Conservation (phyloP, 2,888 invertebrate genomes). For the Drosophila stalkeri region DNA sequence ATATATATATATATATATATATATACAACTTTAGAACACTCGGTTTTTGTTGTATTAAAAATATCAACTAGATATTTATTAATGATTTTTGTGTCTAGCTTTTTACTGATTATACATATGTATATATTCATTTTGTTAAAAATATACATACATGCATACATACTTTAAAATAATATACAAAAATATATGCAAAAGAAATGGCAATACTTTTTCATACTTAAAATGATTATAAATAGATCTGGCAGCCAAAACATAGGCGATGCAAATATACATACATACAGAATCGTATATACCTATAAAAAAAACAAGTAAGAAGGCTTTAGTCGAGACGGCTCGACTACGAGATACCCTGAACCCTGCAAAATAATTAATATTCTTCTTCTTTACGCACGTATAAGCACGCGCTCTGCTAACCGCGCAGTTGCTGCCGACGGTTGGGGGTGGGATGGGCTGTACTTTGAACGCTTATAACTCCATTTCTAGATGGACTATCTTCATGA, state of each 20-base stretch:
- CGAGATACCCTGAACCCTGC: too few relatives aligned
- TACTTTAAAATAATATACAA: not conserved
- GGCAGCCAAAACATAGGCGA: slow-evolving; percentile 41
- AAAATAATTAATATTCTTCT: too few relatives aligned
- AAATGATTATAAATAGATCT: slow-evolving; percentile 47
- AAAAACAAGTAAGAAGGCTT: too few relatives aligned
- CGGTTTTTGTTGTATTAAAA: not conserved
- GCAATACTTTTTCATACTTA: slow-evolving; percentile 54
- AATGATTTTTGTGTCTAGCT: not conserved
- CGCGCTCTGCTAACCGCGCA: too few relatives aligned
- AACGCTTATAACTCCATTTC: too few relatives aligned
- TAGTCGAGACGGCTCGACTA: too few relatives aligned
- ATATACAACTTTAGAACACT: not conserved
- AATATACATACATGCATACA: not conserved
- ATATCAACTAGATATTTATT: slow-evolving; percentile 1
- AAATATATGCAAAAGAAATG: slow-evolving; percentile 40
- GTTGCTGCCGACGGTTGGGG: too few relatives aligned
- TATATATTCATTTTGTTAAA: not conserved
- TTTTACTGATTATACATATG: not conserved
- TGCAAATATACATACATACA: slow-evolving; percentile 9
- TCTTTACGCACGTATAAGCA: too few relatives aligned
- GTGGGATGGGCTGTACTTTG: too few relatives aligned
- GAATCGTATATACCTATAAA: not conserved
- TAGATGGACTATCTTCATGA: too few relatives aligned
- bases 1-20: too few relatives aligned